Percentiles rank a stretch among this genome's conserved stretches.
Conservation (phyloP, 2,113 vertebrate genomes). For the Psittacus erithacus region DNA sequence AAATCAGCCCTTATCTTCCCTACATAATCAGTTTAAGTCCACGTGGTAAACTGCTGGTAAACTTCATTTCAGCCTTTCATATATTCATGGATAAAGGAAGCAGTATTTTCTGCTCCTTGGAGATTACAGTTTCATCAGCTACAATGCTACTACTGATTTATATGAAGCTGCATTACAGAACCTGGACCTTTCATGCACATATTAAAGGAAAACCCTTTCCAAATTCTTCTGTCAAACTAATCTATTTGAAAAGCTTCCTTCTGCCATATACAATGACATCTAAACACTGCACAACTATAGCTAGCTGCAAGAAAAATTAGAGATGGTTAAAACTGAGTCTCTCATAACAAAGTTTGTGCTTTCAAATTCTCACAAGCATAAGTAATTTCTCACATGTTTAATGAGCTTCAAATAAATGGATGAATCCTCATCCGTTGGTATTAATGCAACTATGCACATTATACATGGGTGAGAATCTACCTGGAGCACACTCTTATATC, state of each 20-base stretch:
- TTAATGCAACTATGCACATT: background rate
- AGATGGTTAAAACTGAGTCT: background rate
- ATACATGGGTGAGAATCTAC: background rate
- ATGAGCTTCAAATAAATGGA: constrained; percentile 6
- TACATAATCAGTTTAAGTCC: background rate
- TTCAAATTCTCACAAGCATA: background rate
- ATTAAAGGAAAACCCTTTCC: background rate
- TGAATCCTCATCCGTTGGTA: background rate
- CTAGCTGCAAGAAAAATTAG: background rate
- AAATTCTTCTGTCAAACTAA: background rate
- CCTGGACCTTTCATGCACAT: background rate
- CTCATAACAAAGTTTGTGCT: background rate
- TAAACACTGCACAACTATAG: background rate
- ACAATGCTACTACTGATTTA: background rate
- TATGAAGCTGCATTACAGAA: background rate
- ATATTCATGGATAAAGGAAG: background rate
- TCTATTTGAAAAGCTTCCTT: background rate
- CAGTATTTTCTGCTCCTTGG: background rate
- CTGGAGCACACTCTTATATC: background rate
- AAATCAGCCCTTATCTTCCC: background rate
- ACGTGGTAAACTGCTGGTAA: background rate
- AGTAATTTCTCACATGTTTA: background rate
- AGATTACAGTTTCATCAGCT: background rate
- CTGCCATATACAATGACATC: background rate
- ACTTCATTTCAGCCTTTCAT: background rate